These are phyloP conservation scores for Calyptommatus sinebrachiatus DNA, from an alignment of 2,113 vertebrate genomes.

Conservation along the genomic window DNA sequence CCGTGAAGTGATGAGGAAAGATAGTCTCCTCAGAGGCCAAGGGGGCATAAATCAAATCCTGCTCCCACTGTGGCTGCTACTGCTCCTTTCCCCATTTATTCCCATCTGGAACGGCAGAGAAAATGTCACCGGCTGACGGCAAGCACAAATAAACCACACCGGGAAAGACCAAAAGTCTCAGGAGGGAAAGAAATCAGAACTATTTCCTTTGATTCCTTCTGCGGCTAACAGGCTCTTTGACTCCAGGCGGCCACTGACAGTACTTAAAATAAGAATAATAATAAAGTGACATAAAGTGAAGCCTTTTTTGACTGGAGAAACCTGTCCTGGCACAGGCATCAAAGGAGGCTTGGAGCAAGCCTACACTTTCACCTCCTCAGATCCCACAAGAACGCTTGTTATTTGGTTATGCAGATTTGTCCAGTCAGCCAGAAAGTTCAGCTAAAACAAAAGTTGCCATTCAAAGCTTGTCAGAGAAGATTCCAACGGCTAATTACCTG, in stretches of 20 bases:
- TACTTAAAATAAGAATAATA: slow-evolving; percentile 1
- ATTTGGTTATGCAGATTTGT: slow-evolving; percentile 55
- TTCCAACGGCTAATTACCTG: slow-evolving; percentile 29
- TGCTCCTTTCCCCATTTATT: slow-evolving; percentile 49
- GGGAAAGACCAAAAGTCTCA: slow-evolving; percentile 52
- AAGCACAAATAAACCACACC: slow-evolving; percentile 59
- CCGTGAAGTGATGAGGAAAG: not conserved
- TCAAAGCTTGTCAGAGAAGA: slow-evolving; percentile 39
- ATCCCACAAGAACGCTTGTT: slow-evolving; percentile 34
- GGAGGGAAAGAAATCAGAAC: slow-evolving; percentile 27
- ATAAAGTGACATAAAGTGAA: slow-evolving; percentile 34
- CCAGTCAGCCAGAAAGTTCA: slow-evolving; percentile 53
- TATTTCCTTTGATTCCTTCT: slow-evolving; percentile 61
- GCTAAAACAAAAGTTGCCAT: slow-evolving; percentile 58
- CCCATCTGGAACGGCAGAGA: slow-evolving; percentile 44
- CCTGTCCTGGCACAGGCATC: not conserved
- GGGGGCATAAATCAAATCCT: slow-evolving; percentile 59
- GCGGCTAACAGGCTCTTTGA: slow-evolving; percentile 54
- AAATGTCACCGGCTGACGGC: slow-evolving; percentile 53
- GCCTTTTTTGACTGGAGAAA: not conserved
- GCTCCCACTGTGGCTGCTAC: slow-evolving; percentile 21
- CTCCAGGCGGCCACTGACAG: slow-evolving; percentile 44
- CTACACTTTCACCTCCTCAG: not conserved
- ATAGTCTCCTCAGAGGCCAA: not conserved
- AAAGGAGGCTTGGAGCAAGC: not conserved